Evolutionary conservation across 2,113 vertebrate species (phyloP), one percentile per base, ranked within the genome.

Genomic region (Misgurnus mizolepis): DNA sequence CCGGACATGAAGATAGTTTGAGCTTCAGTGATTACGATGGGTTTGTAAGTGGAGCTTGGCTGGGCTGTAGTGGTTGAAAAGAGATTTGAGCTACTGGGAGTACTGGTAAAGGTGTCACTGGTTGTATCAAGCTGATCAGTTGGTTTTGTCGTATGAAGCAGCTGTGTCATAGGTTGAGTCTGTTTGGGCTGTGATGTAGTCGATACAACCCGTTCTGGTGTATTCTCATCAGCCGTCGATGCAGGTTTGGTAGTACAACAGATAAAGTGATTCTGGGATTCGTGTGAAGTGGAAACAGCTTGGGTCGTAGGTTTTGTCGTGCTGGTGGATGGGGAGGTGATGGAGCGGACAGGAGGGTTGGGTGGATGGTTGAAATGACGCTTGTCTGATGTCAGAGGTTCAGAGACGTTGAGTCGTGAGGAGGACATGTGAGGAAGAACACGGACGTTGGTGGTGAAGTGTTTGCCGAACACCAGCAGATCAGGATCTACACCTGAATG

Each of bases 401-500:
- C 93, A 10, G 92, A 92, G 75, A 82, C 86, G 18, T 91, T 94
- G 75, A 89, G 86, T 45, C 86, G 89, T 41, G 91, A 80, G 11
- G 90, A 90, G 7, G 87, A 53, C 53, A 89, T 88, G 58, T 89
- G 90, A 0, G 80, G 89, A 9, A 93, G 90, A 71, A 93, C 90
- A 0, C 87, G 91, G 5, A 89, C 87, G 8, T 91, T 93, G 67
- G 91, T 86, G 7, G 87, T 87, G 80, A 90, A 90, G 84, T 90
- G 78, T 70, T 95, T 96, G 80, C 94, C 94, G 89, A 98, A 99
- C 88, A 98, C 89, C 80, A 99, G 90, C 87, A 98, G 90, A 84
- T 99, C 98, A 22, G 98, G 96, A 91, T 98, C 96, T 78, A 91
- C 87, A 67, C 97, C 97, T 98, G 76, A 75, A 18, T 69, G 86